Base-by-base conservation (phyloP, 2,113 vertebrate species). In the Bufo gargarizans region DNA sequence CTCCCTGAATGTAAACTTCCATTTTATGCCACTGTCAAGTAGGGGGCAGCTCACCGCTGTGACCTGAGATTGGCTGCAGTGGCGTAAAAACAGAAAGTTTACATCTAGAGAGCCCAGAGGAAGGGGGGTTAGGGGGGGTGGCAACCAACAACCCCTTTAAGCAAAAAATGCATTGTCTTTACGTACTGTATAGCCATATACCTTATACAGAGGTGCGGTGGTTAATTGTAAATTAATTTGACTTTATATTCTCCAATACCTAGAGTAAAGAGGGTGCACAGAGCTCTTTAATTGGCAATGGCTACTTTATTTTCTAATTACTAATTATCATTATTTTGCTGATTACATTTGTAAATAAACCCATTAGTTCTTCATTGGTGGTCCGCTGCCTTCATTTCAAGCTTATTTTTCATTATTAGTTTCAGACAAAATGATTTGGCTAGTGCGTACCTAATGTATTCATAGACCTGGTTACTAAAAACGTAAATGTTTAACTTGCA, bases 311-410 rank as follows among this genome's bases (percentile, higher is more conserved):
- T 78, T 56, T 71, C 9, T 81, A 77, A 61, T 77, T 77, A 49
- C 9, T 81, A 77, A 61, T 77, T 77, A 61, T 85, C 45, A 53
- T 69, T 61, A 65, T 80, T 69, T 71, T 17, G 77, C 47, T 81
- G 22, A 81, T 71, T 87, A 87, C 33, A 56, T 80, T 71, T 87
- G 55, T 80, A 87, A 87, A 82, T 82, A 72, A 10, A 74, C 53
- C 43, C 61, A 81, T 82, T 82, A 59, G 63, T 55, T 71, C 86
- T 82, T 82, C 55, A 81, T 47, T 74, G 65, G 78, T 82, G 86
- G 86, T 82, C 86, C 43, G 33, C 65, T 82, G 78, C 78, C 79
- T 87, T 87, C 78, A 87, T 88, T 88, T 83, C 69, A 88, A 82
- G 86, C 80, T 83, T 65, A 56, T 63, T 83, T 88, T 19, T 61